Evolutionary conservation across 2,113 vertebrate genomes (phyloP).

Genomic region (Pseudonaja textilis): DNA sequence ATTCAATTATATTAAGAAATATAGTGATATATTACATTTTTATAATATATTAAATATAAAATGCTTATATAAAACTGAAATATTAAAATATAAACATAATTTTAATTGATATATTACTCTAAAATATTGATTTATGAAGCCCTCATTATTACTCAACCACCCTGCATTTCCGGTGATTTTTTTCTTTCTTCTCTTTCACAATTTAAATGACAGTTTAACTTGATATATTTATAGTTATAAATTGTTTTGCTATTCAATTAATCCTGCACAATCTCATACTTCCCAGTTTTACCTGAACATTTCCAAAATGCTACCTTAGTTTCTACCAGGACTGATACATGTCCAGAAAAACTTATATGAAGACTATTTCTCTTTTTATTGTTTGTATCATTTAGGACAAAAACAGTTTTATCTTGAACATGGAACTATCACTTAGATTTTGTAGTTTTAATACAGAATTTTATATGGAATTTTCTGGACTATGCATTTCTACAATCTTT

Average conservation of each 20-base stretch:
- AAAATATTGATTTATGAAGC: neutral
- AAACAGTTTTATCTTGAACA: neutral
- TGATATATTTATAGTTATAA: neutral
- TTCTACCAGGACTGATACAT: no score
- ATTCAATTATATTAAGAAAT: neutral
- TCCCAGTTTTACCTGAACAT: neutral
- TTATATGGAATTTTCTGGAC: neutral
- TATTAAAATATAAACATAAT: neutral
- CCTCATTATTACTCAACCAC: neutral
- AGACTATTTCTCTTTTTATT: neutral
- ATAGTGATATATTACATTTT: neutral
- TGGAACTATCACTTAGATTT: neutral
- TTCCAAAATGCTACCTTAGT: neutral
- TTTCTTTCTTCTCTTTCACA: neutral
- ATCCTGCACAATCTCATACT: neutral
- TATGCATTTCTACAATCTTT: neutral
- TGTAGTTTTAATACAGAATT: neutral
- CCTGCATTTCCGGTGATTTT: neutral
- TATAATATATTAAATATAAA: neutral
- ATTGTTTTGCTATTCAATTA: neutral
- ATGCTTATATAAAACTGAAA: neutral
- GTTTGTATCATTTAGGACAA: neutral
- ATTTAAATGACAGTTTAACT: neutral
- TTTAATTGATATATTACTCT: neutral
- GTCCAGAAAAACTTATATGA: neutral